phyloP scores from a whole-genome alignment of 2,113 vertebrate species.

The Salvelinus alpinus region DNA sequence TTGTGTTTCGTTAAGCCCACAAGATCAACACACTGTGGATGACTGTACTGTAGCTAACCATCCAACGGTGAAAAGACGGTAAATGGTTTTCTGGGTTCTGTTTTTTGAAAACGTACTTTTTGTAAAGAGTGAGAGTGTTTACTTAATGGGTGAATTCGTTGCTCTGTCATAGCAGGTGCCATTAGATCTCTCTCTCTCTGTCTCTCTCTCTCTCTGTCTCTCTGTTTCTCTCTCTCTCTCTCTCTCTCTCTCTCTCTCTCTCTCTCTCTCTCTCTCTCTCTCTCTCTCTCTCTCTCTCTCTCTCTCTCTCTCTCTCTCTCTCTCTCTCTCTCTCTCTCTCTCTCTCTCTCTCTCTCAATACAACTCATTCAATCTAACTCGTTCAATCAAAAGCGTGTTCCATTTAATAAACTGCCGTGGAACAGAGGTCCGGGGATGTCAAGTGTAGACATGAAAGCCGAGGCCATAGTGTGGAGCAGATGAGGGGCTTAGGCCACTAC shows the following conservation, averaged over 20 bases:
- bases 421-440: constrained; percentile 72
- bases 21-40: no score
- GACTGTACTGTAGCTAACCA: no score
- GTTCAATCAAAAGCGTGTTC: constrained; percentile 31
- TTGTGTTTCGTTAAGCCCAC: no score
- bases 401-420: constrained; percentile 71
- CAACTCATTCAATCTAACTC: not conserved
- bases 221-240: constrained; percentile 13
- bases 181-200: not conserved
- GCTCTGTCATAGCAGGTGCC: constrained; percentile 13
- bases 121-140: no score
- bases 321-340: constrained; percentile 17
- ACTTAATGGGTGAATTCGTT: constrained; percentile 1
- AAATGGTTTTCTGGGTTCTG: no score
- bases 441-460: constrained; percentile 70
- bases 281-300: constrained; percentile 4
- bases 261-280: constrained; percentile 12
- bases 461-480: constrained; percentile 54
- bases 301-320: not conserved
- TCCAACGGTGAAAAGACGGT: no score
- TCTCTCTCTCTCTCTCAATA: not conserved
- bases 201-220: constrained; percentile 11
- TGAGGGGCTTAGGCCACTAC: constrained; percentile 65
- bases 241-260: constrained; percentile 4
- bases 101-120: no score